These are phyloP conservation scores for Ptyas mucosa DNA, from an alignment of 2,113 vertebrate genomes.

Conservation along the genomic window DNA sequence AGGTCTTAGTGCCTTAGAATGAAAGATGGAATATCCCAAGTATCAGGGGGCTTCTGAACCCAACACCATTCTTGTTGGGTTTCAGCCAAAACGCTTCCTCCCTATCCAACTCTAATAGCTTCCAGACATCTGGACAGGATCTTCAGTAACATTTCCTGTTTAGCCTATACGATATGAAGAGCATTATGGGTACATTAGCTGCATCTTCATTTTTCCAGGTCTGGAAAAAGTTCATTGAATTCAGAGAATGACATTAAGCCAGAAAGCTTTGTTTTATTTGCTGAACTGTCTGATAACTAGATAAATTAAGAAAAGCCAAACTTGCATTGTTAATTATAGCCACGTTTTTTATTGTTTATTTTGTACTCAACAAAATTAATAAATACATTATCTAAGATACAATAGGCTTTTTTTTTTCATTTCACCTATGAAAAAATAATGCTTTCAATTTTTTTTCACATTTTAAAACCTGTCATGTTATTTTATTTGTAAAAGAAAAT, in stretches of 20 bases:
- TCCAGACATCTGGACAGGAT: background rate
- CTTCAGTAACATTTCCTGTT: background rate
- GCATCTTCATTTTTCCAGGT: background rate
- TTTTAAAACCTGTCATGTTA: conserved; percentile 64
- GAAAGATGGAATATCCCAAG: background rate
- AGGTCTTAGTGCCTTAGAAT: background rate
- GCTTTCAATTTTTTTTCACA: conserved; percentile 61
- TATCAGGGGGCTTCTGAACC: background rate
- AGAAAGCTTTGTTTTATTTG: background rate
- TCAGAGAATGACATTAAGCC: background rate
- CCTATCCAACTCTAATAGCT: background rate
- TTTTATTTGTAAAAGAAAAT: conserved; percentile 64
- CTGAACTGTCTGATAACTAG: background rate
- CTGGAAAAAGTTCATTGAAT: background rate
- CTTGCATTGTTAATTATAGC: conserved; percentile 41
- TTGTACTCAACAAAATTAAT: conserved; percentile 67
- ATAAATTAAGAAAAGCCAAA: conserved; percentile 41
- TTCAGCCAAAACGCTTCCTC: background rate
- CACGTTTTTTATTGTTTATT: conserved; percentile 63
- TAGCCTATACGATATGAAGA: background rate
- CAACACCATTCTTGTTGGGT: background rate
- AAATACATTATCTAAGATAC: conserved; percentile 72
- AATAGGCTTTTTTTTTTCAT: conserved; percentile 59
- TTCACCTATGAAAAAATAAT: conserved; percentile 73
- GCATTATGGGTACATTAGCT: background rate